phyloP scores from a whole-genome alignment of 2,888 invertebrate species.

The Mesochorus sp. region DNA sequence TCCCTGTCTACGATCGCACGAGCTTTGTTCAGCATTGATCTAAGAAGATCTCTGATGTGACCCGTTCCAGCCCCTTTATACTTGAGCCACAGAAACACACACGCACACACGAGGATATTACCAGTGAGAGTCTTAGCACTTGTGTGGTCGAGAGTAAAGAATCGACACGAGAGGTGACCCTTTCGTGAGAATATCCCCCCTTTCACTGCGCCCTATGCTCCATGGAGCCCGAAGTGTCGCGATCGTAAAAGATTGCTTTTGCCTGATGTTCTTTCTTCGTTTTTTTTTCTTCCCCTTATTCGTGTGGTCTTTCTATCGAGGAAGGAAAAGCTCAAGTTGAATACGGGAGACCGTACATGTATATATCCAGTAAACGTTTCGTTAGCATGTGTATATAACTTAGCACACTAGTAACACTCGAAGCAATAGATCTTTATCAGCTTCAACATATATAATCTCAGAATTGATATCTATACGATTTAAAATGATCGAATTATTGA shows the following conservation, averaged over 20 bases:
- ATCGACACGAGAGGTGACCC: conserved; percentile 54
- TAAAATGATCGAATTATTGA: too few relatives aligned
- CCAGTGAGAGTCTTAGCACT: conserved; percentile 29
- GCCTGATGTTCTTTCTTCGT: conserved; percentile 52
- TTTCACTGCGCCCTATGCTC: conserved; percentile 47
- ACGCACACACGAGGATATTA: neutral
- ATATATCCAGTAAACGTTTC: too few relatives aligned
- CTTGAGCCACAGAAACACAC: neutral
- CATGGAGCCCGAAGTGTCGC: conserved; percentile 58
- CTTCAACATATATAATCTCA: too few relatives aligned
- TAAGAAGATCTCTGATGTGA: conserved; percentile 59
- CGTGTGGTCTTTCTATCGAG: conserved; percentile 7
- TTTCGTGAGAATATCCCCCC: conserved; percentile 38
- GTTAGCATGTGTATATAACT: too few relatives aligned
- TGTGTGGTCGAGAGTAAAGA: conserved; percentile 39
- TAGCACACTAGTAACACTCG: too few relatives aligned
- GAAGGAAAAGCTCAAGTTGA: conserved; percentile 37
- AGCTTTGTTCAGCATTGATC: conserved; percentile 66
- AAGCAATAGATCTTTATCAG: too few relatives aligned
- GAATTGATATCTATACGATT: too few relatives aligned
- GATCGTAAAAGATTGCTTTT: conserved; percentile 63
- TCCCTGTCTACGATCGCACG: conserved; percentile 36
- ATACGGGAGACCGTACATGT: conserved; percentile 34
- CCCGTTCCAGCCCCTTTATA: neutral
- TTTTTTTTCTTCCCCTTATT: neutral